Evolutionary conservation across 2,888 invertebrate genomes (phyloP).

Genomic region (Coelinius sp.): DNA sequence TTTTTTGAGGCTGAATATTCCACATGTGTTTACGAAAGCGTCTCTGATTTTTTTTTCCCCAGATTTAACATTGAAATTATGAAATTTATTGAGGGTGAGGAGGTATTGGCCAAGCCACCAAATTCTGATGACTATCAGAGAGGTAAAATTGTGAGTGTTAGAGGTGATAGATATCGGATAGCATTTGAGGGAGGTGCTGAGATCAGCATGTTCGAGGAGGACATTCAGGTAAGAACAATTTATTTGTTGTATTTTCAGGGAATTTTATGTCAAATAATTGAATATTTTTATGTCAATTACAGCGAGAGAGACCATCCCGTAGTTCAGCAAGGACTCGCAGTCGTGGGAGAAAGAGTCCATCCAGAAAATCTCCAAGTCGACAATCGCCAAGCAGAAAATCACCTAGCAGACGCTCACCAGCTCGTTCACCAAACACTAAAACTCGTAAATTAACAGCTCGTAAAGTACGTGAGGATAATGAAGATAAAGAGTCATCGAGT

Average conservation of each 20-base stretch:
- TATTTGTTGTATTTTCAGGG: too few species aligned
- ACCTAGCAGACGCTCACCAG: conserved; percentile 55
- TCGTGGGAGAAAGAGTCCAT: conserved; percentile 55
- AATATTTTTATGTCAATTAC: conserved; percentile 28
- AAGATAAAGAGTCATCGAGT: conserved; percentile 48
- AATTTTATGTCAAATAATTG: background rate
- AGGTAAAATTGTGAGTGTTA: conserved; percentile 55
- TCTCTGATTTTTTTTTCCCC: background rate
- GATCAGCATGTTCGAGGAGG: conserved; percentile 51
- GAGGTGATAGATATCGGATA: conserved; percentile 58
- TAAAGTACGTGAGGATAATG: conserved; percentile 41
- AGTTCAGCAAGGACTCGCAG: conserved; percentile 53
- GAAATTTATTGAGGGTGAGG: conserved; percentile 61
- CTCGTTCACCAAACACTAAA: conserved; percentile 45
- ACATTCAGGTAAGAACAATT: conserved; percentile 55
- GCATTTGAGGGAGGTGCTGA: conserved; percentile 60
- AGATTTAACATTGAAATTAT: conserved; percentile 42
- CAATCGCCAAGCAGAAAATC: conserved; percentile 53
- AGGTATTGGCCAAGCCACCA: conserved; percentile 61
- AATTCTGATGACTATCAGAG: conserved; percentile 53
- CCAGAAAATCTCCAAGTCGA: conserved; percentile 54
- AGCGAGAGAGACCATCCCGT: conserved; percentile 59
- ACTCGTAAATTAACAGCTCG: conserved; percentile 44
- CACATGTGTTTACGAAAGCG: conserved; percentile 23
- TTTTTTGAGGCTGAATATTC: too few species aligned